Base-by-base conservation (phyloP, 2,113 vertebrate genomes). In the Oryzias melastigma region DNA sequence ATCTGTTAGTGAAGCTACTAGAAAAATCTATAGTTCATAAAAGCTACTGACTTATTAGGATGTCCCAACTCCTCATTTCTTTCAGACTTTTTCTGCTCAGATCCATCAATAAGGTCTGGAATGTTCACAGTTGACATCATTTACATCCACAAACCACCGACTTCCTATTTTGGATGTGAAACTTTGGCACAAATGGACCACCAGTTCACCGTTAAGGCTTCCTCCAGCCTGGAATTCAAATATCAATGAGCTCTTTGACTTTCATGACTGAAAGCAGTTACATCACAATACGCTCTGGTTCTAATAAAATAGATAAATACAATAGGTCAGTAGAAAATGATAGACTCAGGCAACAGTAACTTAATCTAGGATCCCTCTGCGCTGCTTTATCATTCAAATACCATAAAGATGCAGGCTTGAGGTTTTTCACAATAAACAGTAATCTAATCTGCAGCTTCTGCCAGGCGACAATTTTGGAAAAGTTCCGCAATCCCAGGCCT, bases 201-300 rank as follows among this genome's bases (percentile, higher is more conserved):
- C 22, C 4, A 0, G 13, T 24, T 14, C 12, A 18, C 46, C 8
- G 6, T 35, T 12, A 12, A 35, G 51, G 52, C 50, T 58, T 59
- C 57, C 53, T 47, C 47, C 55, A 45, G 6, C 48, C 54, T 58
- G 14, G 35, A 50, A 58, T 75, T 57, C 40, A 83, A 89, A 89
- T 85, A 88, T 77, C 86, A 91, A 82, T 52, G 52, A 52, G 65
- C 80, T 64, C 82, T 88, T 89, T 85, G 77, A 69, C 74, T 81
- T 77, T 71, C 80, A 86, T 85, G 78, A 88, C 71, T 65, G 72
- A 24, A 44, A 73, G 16, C 7, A 19, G 54, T 62, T 18, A 14
- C 49, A 24, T 51, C 1, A 5, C 8, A n/a, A 70, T 51, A 48
- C 52, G 24, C 15, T 27, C 27, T 35, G 51, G 58, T 67, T 51